Percentiles rank a stretch among this genome's conserved stretches.
Conservation (phyloP, 2,113 vertebrate species). For the Ptyas mucosa region DNA sequence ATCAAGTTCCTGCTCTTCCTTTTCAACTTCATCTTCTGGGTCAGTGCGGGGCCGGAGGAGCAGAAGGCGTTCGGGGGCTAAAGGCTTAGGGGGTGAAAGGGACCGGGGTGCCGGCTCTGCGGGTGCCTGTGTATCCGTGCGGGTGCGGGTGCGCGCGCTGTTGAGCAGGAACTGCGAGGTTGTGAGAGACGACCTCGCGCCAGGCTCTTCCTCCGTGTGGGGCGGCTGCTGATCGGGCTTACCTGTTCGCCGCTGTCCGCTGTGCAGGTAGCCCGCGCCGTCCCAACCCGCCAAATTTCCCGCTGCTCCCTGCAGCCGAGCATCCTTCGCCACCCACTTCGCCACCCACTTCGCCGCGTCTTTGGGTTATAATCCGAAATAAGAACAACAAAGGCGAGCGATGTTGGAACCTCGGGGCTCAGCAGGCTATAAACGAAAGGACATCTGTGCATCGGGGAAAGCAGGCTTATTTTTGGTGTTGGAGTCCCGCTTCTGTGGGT, state of each 20-base stretch:
- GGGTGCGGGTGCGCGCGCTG: not conserved
- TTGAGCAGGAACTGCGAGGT: not conserved
- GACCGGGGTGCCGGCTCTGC: not conserved
- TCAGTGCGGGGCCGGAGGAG: slow-evolving; percentile 66
- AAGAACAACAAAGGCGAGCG: not conserved
- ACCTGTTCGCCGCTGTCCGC: not conserved
- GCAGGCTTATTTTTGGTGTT: not conserved
- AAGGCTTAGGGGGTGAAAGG: not conserved
- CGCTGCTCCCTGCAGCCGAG: not conserved
- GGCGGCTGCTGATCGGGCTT: not conserved
- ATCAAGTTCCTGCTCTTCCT: slow-evolving; percentile 89
- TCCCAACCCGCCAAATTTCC: not conserved
- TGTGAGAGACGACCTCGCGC: not conserved
- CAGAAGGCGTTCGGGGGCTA: not conserved
- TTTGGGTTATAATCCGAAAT: not conserved
- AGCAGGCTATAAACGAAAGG: too few relatives aligned
- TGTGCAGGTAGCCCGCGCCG: not conserved
- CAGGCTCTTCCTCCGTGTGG: not conserved
- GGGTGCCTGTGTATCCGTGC: not conserved
- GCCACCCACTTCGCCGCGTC: not conserved
- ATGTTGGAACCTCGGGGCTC: not conserved
- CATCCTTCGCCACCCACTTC: not conserved
- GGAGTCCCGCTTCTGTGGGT: not conserved
- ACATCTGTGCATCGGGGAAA: too few relatives aligned
- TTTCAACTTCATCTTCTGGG: slow-evolving; percentile 95